Conservation (phyloP, 1,140 invertebrate species). For the Littorina saxatilis region DNA sequence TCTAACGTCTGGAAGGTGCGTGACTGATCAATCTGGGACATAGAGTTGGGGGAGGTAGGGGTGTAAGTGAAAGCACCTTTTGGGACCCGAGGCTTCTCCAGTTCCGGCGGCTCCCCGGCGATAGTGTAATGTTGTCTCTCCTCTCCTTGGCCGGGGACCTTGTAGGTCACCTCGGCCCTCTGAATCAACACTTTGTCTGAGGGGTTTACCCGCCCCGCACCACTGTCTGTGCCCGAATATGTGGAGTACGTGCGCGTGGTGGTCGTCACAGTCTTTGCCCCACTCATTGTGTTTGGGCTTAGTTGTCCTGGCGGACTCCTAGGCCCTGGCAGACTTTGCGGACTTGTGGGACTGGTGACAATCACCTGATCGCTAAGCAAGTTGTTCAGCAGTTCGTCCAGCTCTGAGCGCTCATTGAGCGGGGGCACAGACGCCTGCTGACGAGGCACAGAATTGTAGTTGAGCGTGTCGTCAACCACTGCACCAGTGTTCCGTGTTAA, state of each 20-base stretch:
- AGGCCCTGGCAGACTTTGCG: constrained; percentile 41
- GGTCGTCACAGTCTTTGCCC: constrained; percentile 55
- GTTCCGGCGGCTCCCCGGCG: constrained; percentile 51
- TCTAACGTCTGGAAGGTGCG: constrained; percentile 37
- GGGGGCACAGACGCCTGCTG: constrained; percentile 36
- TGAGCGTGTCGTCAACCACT: constrained; percentile 29
- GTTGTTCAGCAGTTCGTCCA: constrained; percentile 73
- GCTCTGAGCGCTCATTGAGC: constrained; percentile 70
- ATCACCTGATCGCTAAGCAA: constrained; percentile 70
- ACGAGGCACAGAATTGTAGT: constrained; percentile 52
- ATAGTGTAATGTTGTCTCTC: constrained; percentile 64
- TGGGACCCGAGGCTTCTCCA: constrained; percentile 47
- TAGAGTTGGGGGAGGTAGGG: not conserved
- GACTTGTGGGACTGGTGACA: constrained; percentile 47
- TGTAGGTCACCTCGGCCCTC: constrained; percentile 66
- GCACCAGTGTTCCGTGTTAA: constrained; percentile 20
- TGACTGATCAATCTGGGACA: constrained; percentile 33
- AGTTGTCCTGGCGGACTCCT: constrained; percentile 41
- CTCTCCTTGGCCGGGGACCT: constrained; percentile 59
- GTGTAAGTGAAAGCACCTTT: constrained; percentile 52
- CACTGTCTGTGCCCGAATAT: constrained; percentile 48
- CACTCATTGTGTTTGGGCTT: constrained; percentile 43
- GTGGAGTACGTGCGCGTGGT: constrained; percentile 64
- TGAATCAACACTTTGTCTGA: constrained; percentile 63
- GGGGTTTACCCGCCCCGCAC: constrained; percentile 45